Evolutionary conservation across 2,888 invertebrate species (phyloP).

Genomic region (Caenorhabditis sp.): DNA sequence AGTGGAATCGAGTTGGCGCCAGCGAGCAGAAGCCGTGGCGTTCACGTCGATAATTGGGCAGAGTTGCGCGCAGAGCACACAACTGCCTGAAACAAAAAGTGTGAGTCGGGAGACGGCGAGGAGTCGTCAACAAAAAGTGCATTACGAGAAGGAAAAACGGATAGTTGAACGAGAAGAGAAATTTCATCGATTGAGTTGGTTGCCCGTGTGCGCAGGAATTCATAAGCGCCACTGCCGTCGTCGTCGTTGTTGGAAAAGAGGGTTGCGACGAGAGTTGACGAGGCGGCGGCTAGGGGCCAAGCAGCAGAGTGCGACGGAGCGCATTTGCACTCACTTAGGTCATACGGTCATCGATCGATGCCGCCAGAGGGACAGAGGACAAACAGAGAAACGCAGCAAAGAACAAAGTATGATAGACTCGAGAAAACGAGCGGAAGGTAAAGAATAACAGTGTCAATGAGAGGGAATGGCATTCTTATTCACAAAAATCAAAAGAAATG

Average conservation of each 20-base stretch:
- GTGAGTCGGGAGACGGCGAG: neutral
- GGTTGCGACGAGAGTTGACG: constrained; percentile 19
- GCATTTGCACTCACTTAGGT: constrained; percentile 24
- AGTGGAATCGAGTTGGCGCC: constrained; percentile 62
- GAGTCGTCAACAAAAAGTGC: neutral
- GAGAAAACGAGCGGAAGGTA: neutral
- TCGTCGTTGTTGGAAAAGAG: neutral
- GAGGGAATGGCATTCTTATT: constrained; percentile 2
- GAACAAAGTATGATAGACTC: neutral
- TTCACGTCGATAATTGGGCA: constrained; percentile 55
- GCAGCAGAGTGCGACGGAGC: constrained; percentile 11
- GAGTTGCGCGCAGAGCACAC: constrained; percentile 59
- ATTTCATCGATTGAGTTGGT: neutral
- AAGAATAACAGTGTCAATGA: neutral
- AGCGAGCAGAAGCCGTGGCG: constrained; percentile 70
- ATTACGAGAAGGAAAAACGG: neutral
- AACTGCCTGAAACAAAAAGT: constrained; percentile 54
- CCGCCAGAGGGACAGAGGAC: neutral
- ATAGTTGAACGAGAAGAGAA: neutral
- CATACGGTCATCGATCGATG: constrained; percentile 26
- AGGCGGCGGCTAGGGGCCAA: constrained; percentile 1
- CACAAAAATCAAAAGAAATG: constrained; percentile 9
- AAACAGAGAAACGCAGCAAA: neutral
- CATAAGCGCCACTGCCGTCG: neutral
- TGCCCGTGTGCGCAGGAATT: constrained; percentile 4